Base-by-base conservation (phyloP, 1,140 invertebrate species). In the Aphaenogaster floridana region DNA sequence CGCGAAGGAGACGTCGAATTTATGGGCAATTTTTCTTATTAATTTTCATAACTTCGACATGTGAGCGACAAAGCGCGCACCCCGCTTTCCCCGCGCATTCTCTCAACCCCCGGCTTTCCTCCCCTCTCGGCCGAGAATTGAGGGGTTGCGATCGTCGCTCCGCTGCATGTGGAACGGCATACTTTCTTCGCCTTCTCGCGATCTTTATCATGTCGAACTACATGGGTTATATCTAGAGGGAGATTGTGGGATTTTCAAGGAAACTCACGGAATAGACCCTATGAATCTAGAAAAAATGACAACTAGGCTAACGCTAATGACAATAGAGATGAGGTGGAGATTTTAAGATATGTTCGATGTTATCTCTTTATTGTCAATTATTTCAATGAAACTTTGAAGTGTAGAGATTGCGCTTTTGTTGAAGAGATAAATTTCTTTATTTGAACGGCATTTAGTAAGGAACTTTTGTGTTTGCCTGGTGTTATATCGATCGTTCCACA, bases 1-100 rank as follows among this genome's bases (percentile, higher is more conserved):
- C 88, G 42, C 88, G 90, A 89, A 83, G 90, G 86, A 91, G 84
- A 74, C 66, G 45, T 86, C 91, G 91, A 94, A 95, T 95, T 95
- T 95, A 95, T 95, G 94, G 93, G 90, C 93, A 94, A 95, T 95
- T 95, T 95, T 95, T 95, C 95, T 95, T 95, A 94, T 95, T 95
- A 95, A 95, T 95, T 95, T 95, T 95, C 94, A 94, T 95, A 95
- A 95, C 94, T 95, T 95, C 94, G 95, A 95, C 95, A 93, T 94
- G 94, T 92, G 92, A 93, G 89, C 87, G 91, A 94, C 94, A 93
- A 94, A 94, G 91, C 92, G 61, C 2, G 3, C 21, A 8, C 15
- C 21, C 63, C 42, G n/a, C 42, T 42, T 4, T 7, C 69, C 34
- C 28, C 21, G 1, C 5, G 42, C 54, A 42, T 57, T 76, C 54